Percentiles rank a stretch among this genome's conserved stretches.
These are phyloP conservation scores for Echinometra lucunter DNA, from an alignment of 53 echinoderm and acorn worm genomes.

Conservation along the genomic window DNA sequence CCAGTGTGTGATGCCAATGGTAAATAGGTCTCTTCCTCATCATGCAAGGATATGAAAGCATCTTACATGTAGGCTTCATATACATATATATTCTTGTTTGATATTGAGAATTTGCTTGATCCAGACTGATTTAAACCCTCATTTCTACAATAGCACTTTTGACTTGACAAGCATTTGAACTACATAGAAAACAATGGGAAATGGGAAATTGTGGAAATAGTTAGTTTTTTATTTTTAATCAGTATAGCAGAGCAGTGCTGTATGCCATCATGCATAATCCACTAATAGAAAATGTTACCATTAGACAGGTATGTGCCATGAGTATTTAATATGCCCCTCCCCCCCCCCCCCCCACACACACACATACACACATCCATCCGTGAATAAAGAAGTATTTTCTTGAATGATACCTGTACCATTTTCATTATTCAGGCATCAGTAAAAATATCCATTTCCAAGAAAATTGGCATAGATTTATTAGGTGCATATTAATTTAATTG, in stretches of 20 bases:
- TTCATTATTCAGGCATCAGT: neutral
- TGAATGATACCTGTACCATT: too few relatives aligned
- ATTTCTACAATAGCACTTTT: neutral
- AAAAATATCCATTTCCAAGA: neutral
- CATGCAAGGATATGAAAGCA: neutral
- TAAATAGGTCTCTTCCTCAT: neutral
- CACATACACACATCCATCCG: too few relatives aligned
- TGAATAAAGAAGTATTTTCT: too few relatives aligned
- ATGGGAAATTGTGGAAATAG: neutral
- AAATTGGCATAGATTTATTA: neutral
- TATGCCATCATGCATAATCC: too few relatives aligned
- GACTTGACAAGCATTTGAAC: neutral
- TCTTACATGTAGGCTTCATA: neutral
- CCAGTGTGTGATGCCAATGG: slow-evolving; percentile 31
- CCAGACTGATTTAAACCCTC: neutral
- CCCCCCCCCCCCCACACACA: too few relatives aligned
- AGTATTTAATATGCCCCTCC: neutral
- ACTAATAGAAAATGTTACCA: too few relatives aligned
- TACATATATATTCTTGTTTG: neutral
- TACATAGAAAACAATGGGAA: neutral
- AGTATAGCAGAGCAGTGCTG: too few relatives aligned
- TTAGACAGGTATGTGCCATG: too few relatives aligned
- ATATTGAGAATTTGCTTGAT: neutral
- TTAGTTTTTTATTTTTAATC: too few relatives aligned
- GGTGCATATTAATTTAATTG: neutral